phyloP scores from a whole-genome alignment of 37 sponge, comb jelly and placozoan species.

The Sycon ciliatum region DNA sequence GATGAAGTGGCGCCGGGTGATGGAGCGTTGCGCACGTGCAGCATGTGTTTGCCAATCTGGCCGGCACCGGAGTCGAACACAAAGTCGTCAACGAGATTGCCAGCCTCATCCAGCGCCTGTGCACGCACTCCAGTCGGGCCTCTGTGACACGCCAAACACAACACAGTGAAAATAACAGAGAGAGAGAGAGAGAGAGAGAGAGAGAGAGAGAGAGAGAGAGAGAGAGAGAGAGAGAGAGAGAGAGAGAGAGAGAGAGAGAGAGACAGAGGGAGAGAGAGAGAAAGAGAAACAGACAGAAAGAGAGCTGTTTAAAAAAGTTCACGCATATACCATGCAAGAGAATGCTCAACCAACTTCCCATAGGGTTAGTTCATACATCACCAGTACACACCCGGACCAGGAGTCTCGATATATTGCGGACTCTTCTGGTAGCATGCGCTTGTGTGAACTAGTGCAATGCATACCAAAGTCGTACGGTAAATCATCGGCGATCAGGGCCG shows the following conservation, averaged over 20 bases:
- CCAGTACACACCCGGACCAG: too few species aligned
- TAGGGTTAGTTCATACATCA: too few species aligned
- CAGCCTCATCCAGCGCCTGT: conserved; percentile 67
- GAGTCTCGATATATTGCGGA: too few species aligned
- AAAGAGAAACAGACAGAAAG: too few species aligned
- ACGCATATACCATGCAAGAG: too few species aligned
- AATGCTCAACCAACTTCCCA: too few species aligned
- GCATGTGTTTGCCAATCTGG: conserved; percentile 49
- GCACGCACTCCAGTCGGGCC: conserved; percentile 94
- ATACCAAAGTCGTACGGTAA: too few species aligned
- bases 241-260: background rate
- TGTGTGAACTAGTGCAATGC: too few species aligned
- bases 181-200: background rate
- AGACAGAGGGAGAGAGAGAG: too few species aligned
- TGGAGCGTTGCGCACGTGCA: conserved; percentile 96
- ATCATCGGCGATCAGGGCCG: too few species aligned
- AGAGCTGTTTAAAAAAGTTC: too few species aligned
- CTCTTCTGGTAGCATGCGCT: too few species aligned
- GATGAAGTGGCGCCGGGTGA: conserved; percentile 96
- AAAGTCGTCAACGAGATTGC: conserved; percentile 80
- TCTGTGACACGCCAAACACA: conserved; percentile 28
- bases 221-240: background rate
- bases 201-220: background rate
- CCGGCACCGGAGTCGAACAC: conserved; percentile 61
- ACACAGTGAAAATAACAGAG: background rate